phyloP scores from a whole-genome alignment of 37 sponge, comb jelly and placozoan species.

The Amphimedon queenslandica region DNA sequence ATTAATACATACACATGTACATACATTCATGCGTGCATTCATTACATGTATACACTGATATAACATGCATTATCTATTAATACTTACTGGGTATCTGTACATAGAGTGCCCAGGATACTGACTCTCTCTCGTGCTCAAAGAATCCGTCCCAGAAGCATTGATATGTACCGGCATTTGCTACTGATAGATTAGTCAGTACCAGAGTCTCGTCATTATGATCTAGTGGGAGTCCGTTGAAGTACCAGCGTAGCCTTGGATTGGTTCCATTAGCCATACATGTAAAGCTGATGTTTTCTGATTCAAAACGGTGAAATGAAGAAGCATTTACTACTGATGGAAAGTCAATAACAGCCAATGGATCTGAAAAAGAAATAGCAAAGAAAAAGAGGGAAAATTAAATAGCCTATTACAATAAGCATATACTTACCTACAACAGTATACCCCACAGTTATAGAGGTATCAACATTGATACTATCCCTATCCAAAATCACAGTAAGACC shows the following conservation, averaged over 20 bases:
- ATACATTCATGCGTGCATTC: background rate
- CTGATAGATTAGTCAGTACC: background rate
- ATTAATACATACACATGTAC: background rate
- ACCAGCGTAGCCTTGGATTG: conserved; percentile 24
- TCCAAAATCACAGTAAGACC: too few species aligned
- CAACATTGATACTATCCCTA: too few species aligned
- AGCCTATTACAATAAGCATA: too few species aligned
- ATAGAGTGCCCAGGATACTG: conserved; percentile 20
- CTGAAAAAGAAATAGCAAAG: too few species aligned
- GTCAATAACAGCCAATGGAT: too few species aligned
- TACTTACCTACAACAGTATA: too few species aligned
- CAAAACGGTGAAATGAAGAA: background rate
- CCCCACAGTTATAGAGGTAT: too few species aligned
- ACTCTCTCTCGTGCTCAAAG: conserved; percentile 9
- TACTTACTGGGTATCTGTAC: conserved; percentile 43
- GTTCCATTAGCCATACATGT: conserved; percentile 34
- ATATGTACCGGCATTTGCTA: conserved; percentile 42
- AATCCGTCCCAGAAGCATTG: conserved; percentile 41
- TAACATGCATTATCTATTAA: background rate
- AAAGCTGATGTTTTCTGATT: background rate
- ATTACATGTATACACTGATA: background rate
- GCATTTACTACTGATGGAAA: conserved; percentile 10
- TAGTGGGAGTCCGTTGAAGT: conserved; percentile 23
- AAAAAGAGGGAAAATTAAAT: too few species aligned
- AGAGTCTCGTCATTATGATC: background rate